phyloP scores from a whole-genome alignment of 92 coral and sea anemone species.

The Anthopleura xanthogrammica region DNA sequence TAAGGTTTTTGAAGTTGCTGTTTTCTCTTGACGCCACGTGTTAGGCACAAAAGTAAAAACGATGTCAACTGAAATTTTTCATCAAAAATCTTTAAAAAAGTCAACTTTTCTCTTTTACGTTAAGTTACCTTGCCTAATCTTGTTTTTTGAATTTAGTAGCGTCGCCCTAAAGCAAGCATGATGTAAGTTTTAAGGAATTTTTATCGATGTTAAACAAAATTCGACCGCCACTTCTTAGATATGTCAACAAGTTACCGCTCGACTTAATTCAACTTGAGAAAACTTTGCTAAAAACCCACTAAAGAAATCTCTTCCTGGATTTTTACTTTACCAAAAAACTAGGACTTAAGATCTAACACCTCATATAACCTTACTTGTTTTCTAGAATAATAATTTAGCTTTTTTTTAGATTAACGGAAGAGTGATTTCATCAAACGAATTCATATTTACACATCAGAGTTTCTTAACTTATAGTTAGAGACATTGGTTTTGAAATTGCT shows the following conservation, averaged over 20 bases:
- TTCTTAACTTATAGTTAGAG: not conserved
- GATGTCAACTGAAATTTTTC: not conserved
- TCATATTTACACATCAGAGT: constrained; percentile 9
- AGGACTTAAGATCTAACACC: not conserved
- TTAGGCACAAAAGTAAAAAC: not conserved
- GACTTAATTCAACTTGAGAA: not conserved
- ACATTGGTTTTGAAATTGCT: not conserved
- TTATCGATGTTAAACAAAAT: constrained; percentile 8
- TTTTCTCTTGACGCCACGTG: not conserved
- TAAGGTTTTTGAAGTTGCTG: not conserved
- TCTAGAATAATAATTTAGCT: not conserved
- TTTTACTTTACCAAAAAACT: not conserved
- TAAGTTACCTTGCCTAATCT: not conserved
- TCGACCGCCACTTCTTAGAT: not conserved
- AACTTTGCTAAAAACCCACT: not conserved
- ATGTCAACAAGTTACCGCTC: not conserved
- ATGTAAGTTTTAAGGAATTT: not conserved
- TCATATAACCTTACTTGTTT: not conserved
- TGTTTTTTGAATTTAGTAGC: not conserved
- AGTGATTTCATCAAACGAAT: constrained; percentile 9
- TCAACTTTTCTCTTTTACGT: not conserved
- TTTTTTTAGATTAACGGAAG: not conserved
- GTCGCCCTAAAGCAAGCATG: not conserved
- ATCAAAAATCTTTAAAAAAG: not conserved
- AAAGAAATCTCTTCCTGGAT: not conserved